A percentile compares a stretch with the other conserved stretches of the same genome.
These are phyloP conservation scores for Tinea pellionella DNA, from an alignment of 2,888 invertebrate species.

Conservation along the genomic window DNA sequence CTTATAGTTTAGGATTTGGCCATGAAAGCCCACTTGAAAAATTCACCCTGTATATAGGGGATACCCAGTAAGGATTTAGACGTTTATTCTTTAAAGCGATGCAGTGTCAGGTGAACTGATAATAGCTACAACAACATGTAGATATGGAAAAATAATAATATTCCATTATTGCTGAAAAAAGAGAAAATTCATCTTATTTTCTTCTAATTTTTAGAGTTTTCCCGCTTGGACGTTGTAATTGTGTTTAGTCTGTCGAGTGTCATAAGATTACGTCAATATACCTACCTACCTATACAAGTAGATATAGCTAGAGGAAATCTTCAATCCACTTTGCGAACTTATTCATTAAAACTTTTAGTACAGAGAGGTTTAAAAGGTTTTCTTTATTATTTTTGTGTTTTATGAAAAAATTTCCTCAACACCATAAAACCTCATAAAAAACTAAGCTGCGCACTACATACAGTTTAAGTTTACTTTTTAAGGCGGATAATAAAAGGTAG, in stretches of 20 bases:
- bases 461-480: not conserved
- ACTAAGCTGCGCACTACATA: not conserved
- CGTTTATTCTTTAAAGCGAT: too few relatives aligned
- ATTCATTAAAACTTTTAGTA: constrained; percentile 5
- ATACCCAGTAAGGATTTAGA: too few relatives aligned
- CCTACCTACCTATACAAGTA: not conserved
- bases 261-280: not conserved
- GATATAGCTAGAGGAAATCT: not conserved
- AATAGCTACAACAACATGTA: too few relatives aligned
- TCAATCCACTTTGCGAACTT: not conserved
- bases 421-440: not conserved
- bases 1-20: too few relatives aligned
- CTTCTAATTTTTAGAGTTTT: not conserved
- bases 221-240: not conserved
- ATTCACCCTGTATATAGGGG: too few relatives aligned
- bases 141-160: too few relatives aligned
- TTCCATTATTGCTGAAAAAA: too few relatives aligned
- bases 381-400: constrained; percentile 4
- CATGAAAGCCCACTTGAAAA: too few relatives aligned
- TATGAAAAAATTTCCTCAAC: not conserved
- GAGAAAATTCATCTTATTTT: not conserved
- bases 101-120: too few relatives aligned
- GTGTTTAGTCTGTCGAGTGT: not conserved
- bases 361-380: not conserved
- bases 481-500: too few relatives aligned